A percentile compares a stretch with the other conserved stretches of the same genome.
Evolutionary conservation across 2,888 invertebrate genomes (phyloP).

Genomic region (Ochlodes sylvanus): DNA sequence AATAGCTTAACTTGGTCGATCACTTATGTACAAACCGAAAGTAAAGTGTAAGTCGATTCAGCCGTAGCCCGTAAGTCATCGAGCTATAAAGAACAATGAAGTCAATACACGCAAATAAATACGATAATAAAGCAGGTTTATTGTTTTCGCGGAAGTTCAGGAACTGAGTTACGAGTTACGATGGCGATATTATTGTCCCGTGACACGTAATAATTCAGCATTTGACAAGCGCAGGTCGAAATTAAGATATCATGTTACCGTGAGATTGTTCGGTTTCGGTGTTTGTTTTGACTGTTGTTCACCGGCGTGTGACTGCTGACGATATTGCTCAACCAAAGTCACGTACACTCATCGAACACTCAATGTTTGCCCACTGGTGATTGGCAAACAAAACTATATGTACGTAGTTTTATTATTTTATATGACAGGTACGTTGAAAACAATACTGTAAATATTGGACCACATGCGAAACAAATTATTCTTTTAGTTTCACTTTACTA

Average conservation of each 20-base stretch:
- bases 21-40: too few species aligned
- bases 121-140: slow-evolving; percentile 40
- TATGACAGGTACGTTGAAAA: slow-evolving; percentile 5
- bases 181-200: slow-evolving; percentile 39
- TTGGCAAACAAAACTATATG: slow-evolving; percentile 20
- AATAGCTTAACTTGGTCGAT: too few species aligned
- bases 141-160: slow-evolving; percentile 32
- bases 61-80: not conserved
- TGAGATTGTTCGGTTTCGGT: slow-evolving; percentile 51
- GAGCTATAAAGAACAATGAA: slow-evolving; percentile 9
- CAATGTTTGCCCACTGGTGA: slow-evolving; percentile 41
- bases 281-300: slow-evolving; percentile 63
- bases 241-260: slow-evolving; percentile 58
- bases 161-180: slow-evolving; percentile 35
- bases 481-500: not conserved
- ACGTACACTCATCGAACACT: slow-evolving; percentile 43
- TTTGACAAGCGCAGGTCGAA: slow-evolving; percentile 48
- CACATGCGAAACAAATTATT: not conserved
- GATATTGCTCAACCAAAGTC: slow-evolving; percentile 54
- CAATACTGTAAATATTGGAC: slow-evolving; percentile 16
- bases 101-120: slow-evolving; percentile 29
- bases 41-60: too few species aligned
- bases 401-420: slow-evolving; percentile 6
- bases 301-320: slow-evolving; percentile 58
- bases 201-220: slow-evolving; percentile 41